Evolutionary conservation across 2,888 invertebrate species (phyloP), one percentile per base, ranked within the genome.

Genomic region (Sipha maydis): DNA sequence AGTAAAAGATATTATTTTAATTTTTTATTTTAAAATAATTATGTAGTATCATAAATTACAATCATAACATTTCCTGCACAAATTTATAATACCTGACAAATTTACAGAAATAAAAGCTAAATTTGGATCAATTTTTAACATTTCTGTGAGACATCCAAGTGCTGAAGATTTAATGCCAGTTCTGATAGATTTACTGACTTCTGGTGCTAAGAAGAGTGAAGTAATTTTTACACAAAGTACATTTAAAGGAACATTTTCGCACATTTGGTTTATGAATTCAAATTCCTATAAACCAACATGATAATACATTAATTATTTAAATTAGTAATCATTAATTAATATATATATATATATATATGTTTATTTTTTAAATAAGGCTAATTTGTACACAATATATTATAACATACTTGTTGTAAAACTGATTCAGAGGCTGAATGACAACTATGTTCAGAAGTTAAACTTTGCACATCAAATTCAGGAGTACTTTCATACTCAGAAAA

Each of bases 111-210:
- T 67, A 8, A 88, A 80, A 67, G 75, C 88, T 88, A 88, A 67
- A 67, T 82, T 88, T 88, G 88, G 88, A 82, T 88, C 75, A 75
- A 88, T 80, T 82, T 82, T 88, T 8, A 88, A 80, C 31, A 88
- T 82, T 82, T 88, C 88, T 61, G 82, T 82, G 1, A 88, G 41
- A 82, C 88, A 88, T 48, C 88, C 73, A 41, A 88, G 75, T 31
- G 88, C 88, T 76, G 88, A 88, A 17, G 88, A 82, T 76, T 82
- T 88, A 75, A 88, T 80, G 41, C 88, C 88, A 80, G 88, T 88
- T 67, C 88, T 88, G 4, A 79, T 67, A 17, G 73, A 75, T 88
- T 75, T 88, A 76, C 80, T 88, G 5, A 75, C 28, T 41, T 82
- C 88, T 48, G 73, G 75, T 75, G 48, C 76, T 67, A 88, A 88